Percentiles rank a stretch among this genome's conserved stretches.
Conservation (phyloP, 1,140 invertebrate genomes). For the Meloidogyne exigua region DNA sequence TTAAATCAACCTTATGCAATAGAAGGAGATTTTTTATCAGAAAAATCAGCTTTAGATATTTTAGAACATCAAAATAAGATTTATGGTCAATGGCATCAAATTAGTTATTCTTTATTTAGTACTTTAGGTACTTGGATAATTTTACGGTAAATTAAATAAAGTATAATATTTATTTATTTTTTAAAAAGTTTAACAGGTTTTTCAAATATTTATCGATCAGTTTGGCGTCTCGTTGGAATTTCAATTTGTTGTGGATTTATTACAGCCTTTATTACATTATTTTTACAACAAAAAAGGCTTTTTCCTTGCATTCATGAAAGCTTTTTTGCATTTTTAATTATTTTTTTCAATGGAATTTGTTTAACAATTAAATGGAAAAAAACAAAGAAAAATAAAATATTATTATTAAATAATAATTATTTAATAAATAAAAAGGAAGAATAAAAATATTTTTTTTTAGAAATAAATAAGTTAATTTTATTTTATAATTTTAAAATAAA, state of each 20-base stretch:
- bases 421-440: slow-evolving; percentile 6
- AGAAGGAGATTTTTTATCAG: slow-evolving; percentile 14
- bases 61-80: background rate
- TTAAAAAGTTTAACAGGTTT: slow-evolving; percentile 39
- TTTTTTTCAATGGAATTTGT: slow-evolving; percentile 46
- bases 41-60: slow-evolving; percentile 17
- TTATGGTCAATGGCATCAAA: background rate
- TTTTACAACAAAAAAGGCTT: slow-evolving; percentile 37
- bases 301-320: slow-evolving; percentile 45
- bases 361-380: slow-evolving; percentile 29
- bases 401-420: background rate
- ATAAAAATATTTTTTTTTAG: background rate
- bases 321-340: slow-evolving; percentile 43
- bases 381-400: background rate
- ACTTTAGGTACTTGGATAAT: slow-evolving; percentile 12
- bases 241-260: slow-evolving; percentile 12
- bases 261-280: slow-evolving; percentile 17
- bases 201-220: background rate
- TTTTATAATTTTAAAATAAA: slow-evolving; percentile 4
- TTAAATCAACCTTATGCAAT: background rate
- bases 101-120: background rate
- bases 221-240: slow-evolving; percentile 17
- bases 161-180: slow-evolving; percentile 19
- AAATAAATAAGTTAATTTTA: slow-evolving; percentile 9
- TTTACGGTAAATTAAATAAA: background rate